Evolutionary conservation across 2,113 vertebrate genomes (phyloP).

Genomic region (Crocuta crocuta): DNA sequence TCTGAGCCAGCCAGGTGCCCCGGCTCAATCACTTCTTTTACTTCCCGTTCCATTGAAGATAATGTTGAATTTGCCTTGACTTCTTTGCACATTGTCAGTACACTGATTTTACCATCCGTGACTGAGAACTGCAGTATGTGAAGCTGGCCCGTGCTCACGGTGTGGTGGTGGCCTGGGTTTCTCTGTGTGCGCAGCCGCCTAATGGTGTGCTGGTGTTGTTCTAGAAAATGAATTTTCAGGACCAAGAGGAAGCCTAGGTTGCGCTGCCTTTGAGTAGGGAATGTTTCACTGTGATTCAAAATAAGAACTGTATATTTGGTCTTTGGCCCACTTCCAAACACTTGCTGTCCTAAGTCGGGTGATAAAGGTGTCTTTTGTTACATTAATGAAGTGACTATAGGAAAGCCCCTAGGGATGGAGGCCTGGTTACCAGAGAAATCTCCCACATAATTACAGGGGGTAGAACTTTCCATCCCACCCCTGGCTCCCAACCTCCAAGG

Average conservation of each 20-base stretch:
- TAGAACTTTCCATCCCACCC: background rate
- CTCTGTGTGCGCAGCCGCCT: background rate
- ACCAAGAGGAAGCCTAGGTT: background rate
- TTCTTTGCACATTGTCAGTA: background rate
- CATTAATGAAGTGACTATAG: background rate
- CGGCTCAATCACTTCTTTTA: background rate
- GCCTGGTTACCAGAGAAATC: background rate
- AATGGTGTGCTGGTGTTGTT: background rate
- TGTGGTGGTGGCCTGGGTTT: background rate
- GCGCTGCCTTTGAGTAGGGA: background rate
- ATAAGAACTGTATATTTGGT: background rate
- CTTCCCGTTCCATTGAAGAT: background rate
- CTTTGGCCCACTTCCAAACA: background rate
- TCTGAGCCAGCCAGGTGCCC: too few species aligned
- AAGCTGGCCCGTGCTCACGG: background rate
- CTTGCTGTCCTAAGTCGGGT: background rate
- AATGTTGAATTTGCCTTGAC: background rate
- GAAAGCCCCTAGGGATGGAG: background rate
- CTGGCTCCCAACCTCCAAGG: background rate
- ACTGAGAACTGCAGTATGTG: background rate
- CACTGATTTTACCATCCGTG: background rate
- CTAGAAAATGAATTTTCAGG: background rate
- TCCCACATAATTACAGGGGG: background rate
- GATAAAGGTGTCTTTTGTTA: background rate
- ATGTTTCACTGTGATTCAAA: background rate